Conservation (phyloP, 2,888 invertebrate species). For the Cerastis leucographa region DNA sequence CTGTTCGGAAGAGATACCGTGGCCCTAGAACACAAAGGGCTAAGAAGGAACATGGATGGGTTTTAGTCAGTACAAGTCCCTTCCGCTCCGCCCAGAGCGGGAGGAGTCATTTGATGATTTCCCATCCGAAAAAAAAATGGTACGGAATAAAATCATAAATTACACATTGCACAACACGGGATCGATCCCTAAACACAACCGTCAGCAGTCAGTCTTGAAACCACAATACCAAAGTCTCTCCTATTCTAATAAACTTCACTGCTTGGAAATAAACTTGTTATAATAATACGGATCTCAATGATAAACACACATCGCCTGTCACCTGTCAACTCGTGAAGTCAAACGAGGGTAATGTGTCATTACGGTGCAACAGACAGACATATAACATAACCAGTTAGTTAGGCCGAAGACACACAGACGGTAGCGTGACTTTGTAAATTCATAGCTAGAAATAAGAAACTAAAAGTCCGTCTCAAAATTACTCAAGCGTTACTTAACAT, state of each 20-base stretch:
- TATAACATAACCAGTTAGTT: conserved; percentile 24
- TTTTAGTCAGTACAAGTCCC: too few relatives aligned
- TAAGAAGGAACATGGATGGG: too few relatives aligned
- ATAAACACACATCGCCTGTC: conserved; percentile 15
- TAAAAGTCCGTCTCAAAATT: too few relatives aligned
- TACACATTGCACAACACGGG: neutral
- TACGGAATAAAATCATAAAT: too few relatives aligned
- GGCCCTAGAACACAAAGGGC: too few relatives aligned
- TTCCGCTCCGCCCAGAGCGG: too few relatives aligned
- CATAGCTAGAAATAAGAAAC: neutral
- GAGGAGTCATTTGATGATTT: too few relatives aligned
- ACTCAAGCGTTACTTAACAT: too few relatives aligned
- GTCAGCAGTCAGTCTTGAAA: neutral
- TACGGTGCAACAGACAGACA: conserved; percentile 30
- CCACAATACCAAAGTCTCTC: neutral
- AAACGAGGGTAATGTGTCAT: conserved; percentile 43
- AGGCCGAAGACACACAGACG: neutral
- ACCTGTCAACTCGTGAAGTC: conserved; percentile 21
- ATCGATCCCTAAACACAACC: neutral
- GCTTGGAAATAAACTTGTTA: neutral
- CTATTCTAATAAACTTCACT: neutral
- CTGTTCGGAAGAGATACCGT: too few relatives aligned
- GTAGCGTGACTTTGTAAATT: neutral
- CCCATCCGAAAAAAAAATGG: too few relatives aligned
- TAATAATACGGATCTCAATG: neutral